Evolutionary conservation across 2,113 vertebrate species (phyloP).

Genomic region (Tyto alba): DNA sequence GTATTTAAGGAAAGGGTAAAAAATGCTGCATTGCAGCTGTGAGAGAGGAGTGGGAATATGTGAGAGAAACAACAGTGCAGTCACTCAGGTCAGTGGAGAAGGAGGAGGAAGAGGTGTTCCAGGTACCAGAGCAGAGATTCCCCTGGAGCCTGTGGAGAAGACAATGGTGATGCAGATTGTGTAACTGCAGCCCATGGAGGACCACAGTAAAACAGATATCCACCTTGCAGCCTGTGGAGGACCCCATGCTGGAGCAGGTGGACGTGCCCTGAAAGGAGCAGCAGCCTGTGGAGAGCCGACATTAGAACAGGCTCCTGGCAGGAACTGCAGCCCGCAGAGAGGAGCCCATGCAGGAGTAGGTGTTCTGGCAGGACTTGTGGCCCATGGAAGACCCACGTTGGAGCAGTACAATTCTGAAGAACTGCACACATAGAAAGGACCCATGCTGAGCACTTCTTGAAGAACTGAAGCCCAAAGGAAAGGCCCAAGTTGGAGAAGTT

Average conservation of each 20-base stretch:
- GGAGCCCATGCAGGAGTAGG: background rate
- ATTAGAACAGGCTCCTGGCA: background rate
- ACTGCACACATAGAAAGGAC: background rate
- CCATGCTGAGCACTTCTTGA: background rate
- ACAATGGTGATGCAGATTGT: background rate
- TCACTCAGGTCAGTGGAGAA: background rate
- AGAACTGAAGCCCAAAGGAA: background rate
- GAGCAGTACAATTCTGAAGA: background rate
- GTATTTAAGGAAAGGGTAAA: background rate
- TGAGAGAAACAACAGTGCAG: background rate
- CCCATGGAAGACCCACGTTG: fast-evolving
- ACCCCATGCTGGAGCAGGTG: background rate
- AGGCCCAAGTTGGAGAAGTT: background rate
- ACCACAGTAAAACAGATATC: background rate
- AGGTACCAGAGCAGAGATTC: background rate
- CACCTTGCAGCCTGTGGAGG: background rate
- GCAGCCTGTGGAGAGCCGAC: background rate
- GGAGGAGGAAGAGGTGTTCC: background rate
- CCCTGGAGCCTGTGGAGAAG: background rate
- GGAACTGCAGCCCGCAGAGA: background rate
- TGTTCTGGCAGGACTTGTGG: background rate
- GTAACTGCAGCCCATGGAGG: background rate
- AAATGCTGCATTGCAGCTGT: background rate
- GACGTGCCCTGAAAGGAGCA: background rate
- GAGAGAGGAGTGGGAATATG: background rate